Evolutionary conservation across 2,888 invertebrate genomes (phyloP).

Genomic region (Timandra comae): DNA sequence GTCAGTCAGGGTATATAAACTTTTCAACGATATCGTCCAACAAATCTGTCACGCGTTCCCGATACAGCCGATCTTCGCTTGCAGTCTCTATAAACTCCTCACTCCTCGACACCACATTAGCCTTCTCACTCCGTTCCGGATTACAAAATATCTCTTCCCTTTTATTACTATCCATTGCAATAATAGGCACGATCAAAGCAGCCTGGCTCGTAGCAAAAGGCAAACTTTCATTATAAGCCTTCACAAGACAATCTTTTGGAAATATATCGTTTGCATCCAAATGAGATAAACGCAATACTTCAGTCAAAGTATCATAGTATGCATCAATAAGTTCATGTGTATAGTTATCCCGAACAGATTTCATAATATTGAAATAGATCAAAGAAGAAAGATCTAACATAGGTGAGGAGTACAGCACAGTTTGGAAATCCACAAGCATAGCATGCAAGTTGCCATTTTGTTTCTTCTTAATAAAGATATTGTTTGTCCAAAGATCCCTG

Average conservation of each 20-base stretch:
- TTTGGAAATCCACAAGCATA: slow-evolving; percentile 82
- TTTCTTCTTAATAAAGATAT: slow-evolving; percentile 68
- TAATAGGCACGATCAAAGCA: slow-evolving; percentile 50
- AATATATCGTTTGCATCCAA: slow-evolving; percentile 36
- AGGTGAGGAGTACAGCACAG: slow-evolving; percentile 80
- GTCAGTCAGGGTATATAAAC: slow-evolving; percentile 34
- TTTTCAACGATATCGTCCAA: slow-evolving; percentile 75
- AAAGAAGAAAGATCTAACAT: slow-evolving; percentile 78
- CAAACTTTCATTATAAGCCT: slow-evolving; percentile 46
- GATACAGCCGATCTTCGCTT: slow-evolving; percentile 39
- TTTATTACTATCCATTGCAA: slow-evolving; percentile 35
- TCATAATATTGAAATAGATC: slow-evolving; percentile 73
- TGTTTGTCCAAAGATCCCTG: slow-evolving; percentile 80
- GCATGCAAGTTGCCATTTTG: slow-evolving; percentile 53
- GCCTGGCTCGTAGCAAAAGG: slow-evolving; percentile 57
- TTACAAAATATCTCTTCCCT: slow-evolving; percentile 42
- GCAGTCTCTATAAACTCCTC: slow-evolving; percentile 48
- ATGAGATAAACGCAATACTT: slow-evolving; percentile 49
- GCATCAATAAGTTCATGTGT: slow-evolving; percentile 60
- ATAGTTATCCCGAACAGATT: slow-evolving; percentile 54
- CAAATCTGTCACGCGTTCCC: slow-evolving; percentile 66
- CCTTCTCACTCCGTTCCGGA: slow-evolving; percentile 30
- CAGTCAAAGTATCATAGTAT: slow-evolving; percentile 70
- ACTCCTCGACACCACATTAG: slow-evolving; percentile 46
- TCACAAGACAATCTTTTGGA: slow-evolving; percentile 27